phyloP scores from a whole-genome alignment of 2,113 vertebrate genomes.

The Lethenteron reissneri region DNA sequence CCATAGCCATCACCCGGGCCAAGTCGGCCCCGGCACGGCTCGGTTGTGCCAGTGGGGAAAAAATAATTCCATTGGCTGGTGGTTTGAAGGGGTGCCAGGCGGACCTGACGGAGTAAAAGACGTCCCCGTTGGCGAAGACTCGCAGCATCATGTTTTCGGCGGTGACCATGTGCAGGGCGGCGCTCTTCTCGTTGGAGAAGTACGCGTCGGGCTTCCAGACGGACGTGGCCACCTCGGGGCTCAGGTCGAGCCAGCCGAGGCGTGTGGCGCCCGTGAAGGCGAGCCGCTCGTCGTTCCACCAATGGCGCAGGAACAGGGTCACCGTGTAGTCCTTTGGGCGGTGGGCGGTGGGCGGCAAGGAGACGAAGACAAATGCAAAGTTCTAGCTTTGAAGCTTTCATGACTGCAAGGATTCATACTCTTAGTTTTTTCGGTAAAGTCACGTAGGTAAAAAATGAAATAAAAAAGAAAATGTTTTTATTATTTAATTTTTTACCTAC shows the following conservation, averaged over 20 bases:
- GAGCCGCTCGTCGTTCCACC: conserved; percentile 72
- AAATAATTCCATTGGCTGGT: too few species aligned
- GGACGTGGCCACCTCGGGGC: conserved; percentile 73
- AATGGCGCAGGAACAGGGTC: conserved; percentile 65
- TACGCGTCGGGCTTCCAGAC: conserved; percentile 88
- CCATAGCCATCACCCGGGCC: too few species aligned
- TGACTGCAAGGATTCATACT: too few species aligned
- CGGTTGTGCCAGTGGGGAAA: too few species aligned
- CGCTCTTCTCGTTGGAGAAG: conserved; percentile 76
- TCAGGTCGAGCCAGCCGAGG: conserved; percentile 54
- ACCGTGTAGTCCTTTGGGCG: conserved; percentile 49
- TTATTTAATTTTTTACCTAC: too few species aligned
- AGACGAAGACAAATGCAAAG: too few species aligned
- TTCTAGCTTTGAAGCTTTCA: too few species aligned
- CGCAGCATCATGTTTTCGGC: conserved; percentile 72
- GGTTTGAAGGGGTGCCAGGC: too few species aligned
- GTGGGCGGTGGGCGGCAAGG: not conserved
- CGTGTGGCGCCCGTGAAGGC: conserved; percentile 52
- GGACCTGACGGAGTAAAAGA: conserved; percentile 76
- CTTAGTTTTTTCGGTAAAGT: too few species aligned
- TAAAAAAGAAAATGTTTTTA: too few species aligned
- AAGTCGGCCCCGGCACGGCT: too few species aligned
- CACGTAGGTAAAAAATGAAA: too few species aligned
- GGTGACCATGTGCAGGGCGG: conserved; percentile 71
- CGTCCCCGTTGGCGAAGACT: conserved; percentile 71